Evolutionary conservation across 1,140 invertebrate species (phyloP).

Genomic region (Cylas formicarius): DNA sequence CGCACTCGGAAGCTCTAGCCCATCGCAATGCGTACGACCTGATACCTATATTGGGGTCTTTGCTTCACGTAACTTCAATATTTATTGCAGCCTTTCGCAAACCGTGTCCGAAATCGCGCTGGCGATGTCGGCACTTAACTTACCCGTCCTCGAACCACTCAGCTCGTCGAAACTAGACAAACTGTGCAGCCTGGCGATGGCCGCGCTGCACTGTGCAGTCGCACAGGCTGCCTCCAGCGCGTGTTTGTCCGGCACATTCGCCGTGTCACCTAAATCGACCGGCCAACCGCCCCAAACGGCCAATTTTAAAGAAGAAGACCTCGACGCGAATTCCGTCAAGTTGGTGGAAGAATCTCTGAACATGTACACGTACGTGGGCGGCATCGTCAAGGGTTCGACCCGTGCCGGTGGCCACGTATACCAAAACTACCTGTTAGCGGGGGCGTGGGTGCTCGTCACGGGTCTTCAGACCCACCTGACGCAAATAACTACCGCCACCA

Average conservation of each 20-base stretch:
- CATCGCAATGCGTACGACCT: constrained; percentile 53
- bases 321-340: constrained; percentile 59
- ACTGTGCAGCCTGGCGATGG: constrained; percentile 69
- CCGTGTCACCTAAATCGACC: constrained; percentile 54
- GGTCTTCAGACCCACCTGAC: constrained; percentile 70
- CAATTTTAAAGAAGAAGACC: constrained; percentile 52
- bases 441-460: constrained; percentile 77
- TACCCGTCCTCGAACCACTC: constrained; percentile 82
- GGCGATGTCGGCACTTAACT: constrained; percentile 70
- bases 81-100: constrained; percentile 58
- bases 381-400: constrained; percentile 74
- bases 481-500: constrained; percentile 45
- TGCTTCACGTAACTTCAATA: neutral
- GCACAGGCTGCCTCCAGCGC: constrained; percentile 61
- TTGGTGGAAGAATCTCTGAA: constrained; percentile 68
- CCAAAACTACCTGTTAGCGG: constrained; percentile 83
- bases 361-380: constrained; percentile 74
- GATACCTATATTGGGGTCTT: neutral
- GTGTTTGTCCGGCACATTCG: constrained; percentile 56
- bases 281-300: constrained; percentile 33
- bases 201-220: constrained; percentile 72
- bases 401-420: constrained; percentile 81
- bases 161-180: constrained; percentile 72
- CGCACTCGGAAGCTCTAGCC: constrained; percentile 65
- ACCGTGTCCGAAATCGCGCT: constrained; percentile 77